Evolutionary conservation across 2,113 vertebrate genomes (phyloP), one percentile per base, ranked within the genome.

Genomic region (Mustelus asterias): DNA sequence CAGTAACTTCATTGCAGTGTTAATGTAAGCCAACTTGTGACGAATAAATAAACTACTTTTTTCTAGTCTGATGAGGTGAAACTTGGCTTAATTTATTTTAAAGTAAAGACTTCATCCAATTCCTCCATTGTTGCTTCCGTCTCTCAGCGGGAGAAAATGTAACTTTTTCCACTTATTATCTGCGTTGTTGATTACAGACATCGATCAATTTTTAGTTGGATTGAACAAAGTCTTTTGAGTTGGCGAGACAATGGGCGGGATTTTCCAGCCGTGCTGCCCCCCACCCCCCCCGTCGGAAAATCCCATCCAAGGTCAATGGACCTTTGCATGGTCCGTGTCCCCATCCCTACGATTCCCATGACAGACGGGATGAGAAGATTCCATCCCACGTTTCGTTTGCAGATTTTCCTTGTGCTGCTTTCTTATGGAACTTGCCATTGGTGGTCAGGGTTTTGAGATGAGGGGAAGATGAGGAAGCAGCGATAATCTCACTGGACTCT

Each of bases 401-500:
- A 86, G 63, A 96, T 96, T 33, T 96, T 96, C 96, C 97, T 97
- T 97, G 89, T 96, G 67, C 70, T 37, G 96, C 96, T 97, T 97
- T 83, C 97, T 97, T 97, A 96, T 96, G 94, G 96, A 96, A 97
- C 96, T 96, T 96, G 96, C 95, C 96, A 95, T 90, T 96, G 54
- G 76, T 93, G 33, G 96, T 95, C 96, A 80, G 95, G 83, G 83
- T 90, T 96, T 85, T 95, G 96, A 96, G 95, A 97, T 95, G 96
- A 96, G 95, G 63, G 63, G 63, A 13, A 65, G 63, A 72, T 72
- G 72, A 29, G 33, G 33, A 24, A 33, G 7, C 33, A n/a, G 72
- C 13, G 72, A 33, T 13, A 29, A 76, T 76, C 11, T 33, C 33
- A 33, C 70, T 76, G 9, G 29, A 33, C 70, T 33, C 8, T 1